A percentile compares a stretch with the other conserved stretches of the same genome.
phyloP scores from a whole-genome alignment of 2,113 vertebrate genomes.

The Chinchilla lanigera region DNA sequence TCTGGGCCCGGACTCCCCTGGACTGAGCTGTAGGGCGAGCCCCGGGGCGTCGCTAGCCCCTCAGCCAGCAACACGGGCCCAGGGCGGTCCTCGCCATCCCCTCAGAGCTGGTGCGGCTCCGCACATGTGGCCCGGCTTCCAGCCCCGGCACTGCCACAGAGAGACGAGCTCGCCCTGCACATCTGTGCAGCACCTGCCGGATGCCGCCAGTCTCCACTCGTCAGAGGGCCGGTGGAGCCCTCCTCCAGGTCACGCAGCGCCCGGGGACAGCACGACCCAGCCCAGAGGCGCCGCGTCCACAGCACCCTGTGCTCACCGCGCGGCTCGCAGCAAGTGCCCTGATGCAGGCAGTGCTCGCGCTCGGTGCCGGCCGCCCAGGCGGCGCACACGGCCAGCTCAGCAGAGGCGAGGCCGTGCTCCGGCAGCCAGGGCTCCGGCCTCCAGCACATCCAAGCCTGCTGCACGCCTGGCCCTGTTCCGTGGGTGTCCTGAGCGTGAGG shows the following conservation, averaged over 20 bases:
- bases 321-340: not conserved
- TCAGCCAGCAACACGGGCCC: not conserved
- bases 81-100: accelerated
- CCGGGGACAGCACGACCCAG: too few species aligned
- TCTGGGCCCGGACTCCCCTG: not conserved
- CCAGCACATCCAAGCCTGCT: not conserved
- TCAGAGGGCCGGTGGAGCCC: too few species aligned
- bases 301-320: too few species aligned
- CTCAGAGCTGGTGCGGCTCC: too few species aligned
- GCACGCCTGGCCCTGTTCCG: too few species aligned
- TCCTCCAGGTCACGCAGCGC: too few species aligned
- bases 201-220: too few species aligned
- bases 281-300: too few species aligned
- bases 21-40: not conserved
- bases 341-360: too few species aligned
- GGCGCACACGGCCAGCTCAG: accelerated
- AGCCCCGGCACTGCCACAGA: not conserved
- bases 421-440: not conserved
- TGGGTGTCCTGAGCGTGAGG: not conserved
- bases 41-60: not conserved
- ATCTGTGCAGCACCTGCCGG: not conserved
- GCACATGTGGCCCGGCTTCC: not conserved
- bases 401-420: too few species aligned
- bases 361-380: not conserved
- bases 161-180: too few species aligned